Percentiles rank a stretch among this genome's conserved stretches.
These are phyloP conservation scores for Phymatocera aterrima DNA, from an alignment of 2,888 invertebrate species.

Conservation along the genomic window DNA sequence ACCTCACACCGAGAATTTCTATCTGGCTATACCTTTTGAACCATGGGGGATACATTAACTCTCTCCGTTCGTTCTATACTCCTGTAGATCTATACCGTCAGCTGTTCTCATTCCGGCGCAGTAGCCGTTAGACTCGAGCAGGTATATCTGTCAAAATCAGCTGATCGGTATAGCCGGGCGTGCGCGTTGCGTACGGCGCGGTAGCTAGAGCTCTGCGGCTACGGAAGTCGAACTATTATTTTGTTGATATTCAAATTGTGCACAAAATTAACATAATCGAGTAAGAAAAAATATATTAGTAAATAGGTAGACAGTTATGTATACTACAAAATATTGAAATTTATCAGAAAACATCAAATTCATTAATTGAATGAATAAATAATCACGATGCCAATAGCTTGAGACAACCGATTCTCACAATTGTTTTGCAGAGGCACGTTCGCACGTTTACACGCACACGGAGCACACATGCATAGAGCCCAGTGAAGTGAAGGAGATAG, in stretches of 20 bases:
- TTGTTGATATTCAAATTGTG: not conserved
- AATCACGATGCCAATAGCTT: not conserved
- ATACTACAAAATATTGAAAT: no score
- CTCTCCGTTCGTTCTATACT: no score
- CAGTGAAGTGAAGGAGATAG: not conserved
- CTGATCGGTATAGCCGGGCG: constrained; percentile 36
- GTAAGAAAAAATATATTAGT: no score
- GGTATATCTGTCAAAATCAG: constrained; percentile 46
- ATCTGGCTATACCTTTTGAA: not conserved
- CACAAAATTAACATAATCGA: no score
- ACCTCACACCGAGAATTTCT: not conserved
- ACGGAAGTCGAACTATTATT: not conserved
- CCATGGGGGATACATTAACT: constrained; percentile 5
- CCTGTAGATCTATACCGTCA: constrained; percentile 30
- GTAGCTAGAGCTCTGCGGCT: not conserved
- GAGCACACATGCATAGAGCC: not conserved
- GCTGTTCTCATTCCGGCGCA: constrained; percentile 43
- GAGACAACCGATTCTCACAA: not conserved
- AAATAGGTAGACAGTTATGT: no score
- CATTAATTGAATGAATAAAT: no score
- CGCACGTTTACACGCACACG: not conserved
- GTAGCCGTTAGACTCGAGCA: constrained; percentile 34
- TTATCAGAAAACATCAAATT: no score
- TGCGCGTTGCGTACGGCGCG: constrained; percentile 5
- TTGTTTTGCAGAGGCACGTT: no score